Conservation (phyloP, 1,140 invertebrate species). For the Agraylea sexmaculata region DNA sequence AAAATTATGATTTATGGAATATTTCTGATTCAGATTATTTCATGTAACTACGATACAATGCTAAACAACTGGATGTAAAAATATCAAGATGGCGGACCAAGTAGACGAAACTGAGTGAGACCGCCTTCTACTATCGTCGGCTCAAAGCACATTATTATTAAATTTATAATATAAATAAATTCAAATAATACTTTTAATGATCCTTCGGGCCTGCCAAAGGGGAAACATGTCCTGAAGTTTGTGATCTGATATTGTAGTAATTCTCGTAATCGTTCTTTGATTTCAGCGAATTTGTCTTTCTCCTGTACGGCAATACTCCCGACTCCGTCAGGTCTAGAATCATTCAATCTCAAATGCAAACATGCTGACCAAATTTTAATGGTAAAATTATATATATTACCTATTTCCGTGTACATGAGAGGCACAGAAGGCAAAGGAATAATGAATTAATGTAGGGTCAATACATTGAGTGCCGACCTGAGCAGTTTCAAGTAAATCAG, state of each 20-base stretch:
- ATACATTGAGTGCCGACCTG: slow-evolving; percentile 87
- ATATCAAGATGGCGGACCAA: no score
- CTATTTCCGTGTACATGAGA: slow-evolving; percentile 97
- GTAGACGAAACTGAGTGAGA: no score
- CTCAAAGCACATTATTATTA: no score
- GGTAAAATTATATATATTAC: slow-evolving; percentile 35
- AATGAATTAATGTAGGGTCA: slow-evolving; percentile 96
- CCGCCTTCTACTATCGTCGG: no score
- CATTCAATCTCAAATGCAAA: slow-evolving; percentile 13
- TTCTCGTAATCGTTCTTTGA: slow-evolving; percentile 87
- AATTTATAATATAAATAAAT: no score
- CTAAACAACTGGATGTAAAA: no score
- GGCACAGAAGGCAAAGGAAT: slow-evolving; percentile 97
- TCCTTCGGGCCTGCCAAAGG: slow-evolving; percentile 96
- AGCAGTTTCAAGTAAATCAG: slow-evolving; percentile 87
- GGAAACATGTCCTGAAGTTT: slow-evolving; percentile 97
- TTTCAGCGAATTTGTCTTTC: slow-evolving; percentile 95
- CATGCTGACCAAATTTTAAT: not conserved
- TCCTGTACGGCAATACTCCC: slow-evolving; percentile 96
- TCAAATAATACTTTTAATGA: slow-evolving; percentile 80
- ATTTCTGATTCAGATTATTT: no score
- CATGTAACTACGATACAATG: no score
- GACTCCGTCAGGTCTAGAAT: slow-evolving; percentile 86
- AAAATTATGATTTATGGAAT: no score
- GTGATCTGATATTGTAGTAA: slow-evolving; percentile 97